Evolutionary conservation across 1,140 invertebrate genomes (phyloP), one percentile per base, ranked within the genome.

Genomic region (Penaeus chinensis): DNA sequence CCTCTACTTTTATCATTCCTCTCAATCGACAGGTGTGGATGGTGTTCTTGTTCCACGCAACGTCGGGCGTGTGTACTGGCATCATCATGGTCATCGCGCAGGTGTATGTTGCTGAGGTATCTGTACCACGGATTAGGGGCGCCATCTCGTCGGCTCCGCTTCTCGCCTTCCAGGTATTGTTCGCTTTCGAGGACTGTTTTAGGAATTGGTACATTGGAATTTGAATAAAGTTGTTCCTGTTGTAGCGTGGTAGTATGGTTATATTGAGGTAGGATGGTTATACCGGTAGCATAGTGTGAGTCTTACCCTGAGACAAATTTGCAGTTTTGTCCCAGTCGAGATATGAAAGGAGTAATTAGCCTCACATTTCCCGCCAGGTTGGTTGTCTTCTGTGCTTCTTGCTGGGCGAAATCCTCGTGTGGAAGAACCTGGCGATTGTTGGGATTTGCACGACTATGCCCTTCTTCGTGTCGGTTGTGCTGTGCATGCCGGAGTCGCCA

Each of bases 401-500:
- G 79, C 71, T 90, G 69, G 89, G 87, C 19, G 87, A 90, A 71
- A 87, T 90, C 37, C 66, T 90, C 27, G 87, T 81, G 47, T 89
- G 89, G 89, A 85, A 84, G 79, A 80, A 87, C 84, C 62, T 90
- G 81, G 89, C 89, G 74, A 87, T 89, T 84, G 84, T 89, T 18
- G 89, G 89, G n/a, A 82, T 89, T 16, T 86, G 89, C 66, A 27
- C 89, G 32, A 61, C 81, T 0, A 24, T 87, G 66, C 88, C 90
- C 24, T 87, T 89, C 65, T 90, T 90, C 81, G 20, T 89, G 42
- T 65, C 74, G 10, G 82, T 90, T 19, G 85, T 90, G 11, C 85
- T 90, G 24, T 89, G 90, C 77, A 85, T 89, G 85, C 88, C 88
- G 1, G 90, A 90, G 85, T 90, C 90, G 7, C 90, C 88, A 37